A percentile compares a stretch with the other conserved stretches of the same genome.
Evolutionary conservation across 1,140 invertebrate genomes (phyloP).

Genomic region (Chrysoperla carnea): DNA sequence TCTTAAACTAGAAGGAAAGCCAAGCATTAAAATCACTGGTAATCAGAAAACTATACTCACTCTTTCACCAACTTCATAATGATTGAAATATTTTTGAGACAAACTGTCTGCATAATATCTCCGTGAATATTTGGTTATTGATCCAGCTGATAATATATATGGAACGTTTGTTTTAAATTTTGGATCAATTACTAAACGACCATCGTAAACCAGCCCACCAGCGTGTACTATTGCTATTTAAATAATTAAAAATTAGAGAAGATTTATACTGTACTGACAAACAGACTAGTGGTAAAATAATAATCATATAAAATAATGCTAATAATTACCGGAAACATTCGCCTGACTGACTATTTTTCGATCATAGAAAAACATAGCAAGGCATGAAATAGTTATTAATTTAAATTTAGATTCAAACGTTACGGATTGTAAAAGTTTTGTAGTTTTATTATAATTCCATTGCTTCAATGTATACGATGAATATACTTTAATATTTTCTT

Average conservation of each 20-base stretch:
- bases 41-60: no score
- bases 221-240: constrained; percentile 39
- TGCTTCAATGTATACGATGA: constrained; percentile 1
- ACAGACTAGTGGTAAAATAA: neutral
- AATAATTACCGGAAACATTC: neutral
- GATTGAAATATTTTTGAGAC: constrained; percentile 30
- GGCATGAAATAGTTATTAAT: constrained; percentile 21
- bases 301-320: neutral
- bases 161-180: constrained; percentile 51
- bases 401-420: constrained; percentile 26
- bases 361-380: constrained; percentile 31
- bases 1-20: no score
- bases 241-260: no score
- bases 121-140: constrained; percentile 40
- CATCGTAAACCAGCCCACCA: constrained; percentile 50
- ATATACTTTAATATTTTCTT: constrained; percentile 15
- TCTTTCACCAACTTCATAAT: constrained; percentile 28
- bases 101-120: constrained; percentile 26
- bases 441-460: constrained; percentile 2
- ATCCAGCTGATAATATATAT: constrained; percentile 45
- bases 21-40: no score
- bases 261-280: neutral
- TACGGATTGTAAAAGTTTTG: constrained; percentile 9
- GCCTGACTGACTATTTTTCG: constrained; percentile 19
- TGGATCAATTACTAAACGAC: constrained; percentile 43